Base-by-base conservation (phyloP, 1,140 invertebrate species). In the Thrips palmi region DNA sequence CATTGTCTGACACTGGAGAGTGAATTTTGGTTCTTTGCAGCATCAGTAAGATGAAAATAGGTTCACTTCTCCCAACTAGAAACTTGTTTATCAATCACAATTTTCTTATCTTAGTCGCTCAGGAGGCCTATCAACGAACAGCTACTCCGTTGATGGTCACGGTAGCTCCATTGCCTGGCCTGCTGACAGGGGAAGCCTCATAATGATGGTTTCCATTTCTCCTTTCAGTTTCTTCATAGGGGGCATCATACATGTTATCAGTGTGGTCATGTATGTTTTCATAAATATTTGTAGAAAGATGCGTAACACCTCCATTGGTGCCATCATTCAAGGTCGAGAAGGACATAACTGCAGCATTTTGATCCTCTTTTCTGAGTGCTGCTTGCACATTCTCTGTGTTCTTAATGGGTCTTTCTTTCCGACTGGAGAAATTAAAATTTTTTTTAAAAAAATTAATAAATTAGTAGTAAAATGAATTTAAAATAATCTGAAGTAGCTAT, bases 341-440 rank as follows among this genome's bases (percentile, higher is more conserved):
- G 22, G 79, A 83, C 78, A 84, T 83, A 0, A 84, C 80, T 0
- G 80, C 77, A 0, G 81, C 79, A 49, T 74, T 81, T 49, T 80
- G 71, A 47, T 84, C 77, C 56, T 85, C 80, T 53, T 85, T 85
- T 18, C 77, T 62, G 47, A 82, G 77, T 2, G 79, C 79, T 1
- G 77, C 78, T 60, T 84, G 77, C 7, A 87, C 70, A 47, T 85
- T 85, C 53, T 85, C 81, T 1, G 81, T 83, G 49, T 85, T 85
- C 53, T 85, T 87, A 0, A 85, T 78, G 1, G 81, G 78, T 14
- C 76, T 72, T 35, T 78, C 76, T 64, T 81, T 83, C 37, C 80
- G 71, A 28, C 75, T 78, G 46, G 12, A 57, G 54, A 39, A 49
- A 39, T n/a, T n/a, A n/a, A n/a, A n/a, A n/a, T n/a, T n/a, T n/a